These are phyloP conservation scores for Agonopterix subpropinquella DNA, from an alignment of 2,888 invertebrate species.

Conservation along the genomic window DNA sequence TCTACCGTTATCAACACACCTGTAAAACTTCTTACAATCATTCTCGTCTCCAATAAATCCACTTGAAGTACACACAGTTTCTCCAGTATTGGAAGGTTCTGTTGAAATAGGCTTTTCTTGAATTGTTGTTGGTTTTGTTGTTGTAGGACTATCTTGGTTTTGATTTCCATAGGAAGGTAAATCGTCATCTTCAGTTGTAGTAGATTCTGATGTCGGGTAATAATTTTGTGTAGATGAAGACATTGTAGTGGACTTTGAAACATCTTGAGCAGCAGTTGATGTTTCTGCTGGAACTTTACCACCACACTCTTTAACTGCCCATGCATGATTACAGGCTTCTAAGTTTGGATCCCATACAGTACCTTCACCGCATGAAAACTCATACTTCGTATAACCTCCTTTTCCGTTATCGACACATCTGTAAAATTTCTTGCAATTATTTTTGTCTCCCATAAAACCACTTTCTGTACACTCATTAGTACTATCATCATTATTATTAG, in stretches of 20 bases:
- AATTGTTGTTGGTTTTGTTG: constrained; percentile 11
- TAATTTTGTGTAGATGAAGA: constrained; percentile 19
- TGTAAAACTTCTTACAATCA: constrained; percentile 85
- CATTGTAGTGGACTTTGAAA: constrained; percentile 11
- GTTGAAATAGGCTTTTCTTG: constrained; percentile 9
- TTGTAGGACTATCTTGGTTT: constrained; percentile 15
- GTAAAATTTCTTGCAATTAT: constrained; percentile 81
- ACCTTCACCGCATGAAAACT: constrained; percentile 75
- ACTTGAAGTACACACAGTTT: constrained; percentile 62
- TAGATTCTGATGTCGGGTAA: constrained; percentile 12
- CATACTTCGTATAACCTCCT: constrained; percentile 64
- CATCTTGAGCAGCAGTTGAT: constrained; percentile 9
- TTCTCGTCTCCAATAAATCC: constrained; percentile 82
- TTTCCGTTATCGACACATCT: constrained; percentile 76
- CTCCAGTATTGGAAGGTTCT: constrained; percentile 4
- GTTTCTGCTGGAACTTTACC: constrained; percentile 13
- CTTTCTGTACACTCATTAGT: constrained; percentile 36
- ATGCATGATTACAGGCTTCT: constrained; percentile 75
- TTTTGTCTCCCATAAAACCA: constrained; percentile 76
- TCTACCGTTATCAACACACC: constrained; percentile 80
- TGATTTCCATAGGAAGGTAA: constrained; percentile 26
- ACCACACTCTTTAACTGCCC: constrained; percentile 50
- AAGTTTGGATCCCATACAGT: constrained; percentile 77
- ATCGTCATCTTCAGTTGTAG: constrained; percentile 16
- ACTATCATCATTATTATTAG: not conserved